A percentile compares a stretch with the other conserved stretches of the same genome.
phyloP scores from a whole-genome alignment of 2,113 vertebrate genomes.

The Xiphias gladius region DNA sequence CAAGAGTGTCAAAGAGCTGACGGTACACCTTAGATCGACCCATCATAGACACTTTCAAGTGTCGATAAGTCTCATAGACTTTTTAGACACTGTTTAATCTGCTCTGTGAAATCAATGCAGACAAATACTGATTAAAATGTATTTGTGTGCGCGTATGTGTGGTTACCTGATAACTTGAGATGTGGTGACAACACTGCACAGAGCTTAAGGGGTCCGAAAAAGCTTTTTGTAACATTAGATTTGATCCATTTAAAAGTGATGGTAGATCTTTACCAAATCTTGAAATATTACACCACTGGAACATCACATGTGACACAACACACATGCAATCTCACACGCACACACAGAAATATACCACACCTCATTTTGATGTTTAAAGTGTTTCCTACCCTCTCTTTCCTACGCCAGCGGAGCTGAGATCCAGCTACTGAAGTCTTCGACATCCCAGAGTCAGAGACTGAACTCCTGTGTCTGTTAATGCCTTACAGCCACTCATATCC shows the following conservation, averaged over 20 bases:
- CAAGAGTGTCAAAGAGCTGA: background rate
- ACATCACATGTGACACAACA: background rate
- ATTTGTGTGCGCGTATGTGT: conserved; percentile 8
- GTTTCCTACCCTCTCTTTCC: conserved; percentile 71
- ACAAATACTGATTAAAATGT: background rate
- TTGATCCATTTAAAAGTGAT: background rate
- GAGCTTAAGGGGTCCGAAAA: too few relatives aligned
- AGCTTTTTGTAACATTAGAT: background rate
- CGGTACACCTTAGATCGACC: background rate
- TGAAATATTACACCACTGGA: background rate
- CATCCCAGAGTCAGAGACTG: conserved; percentile 75
- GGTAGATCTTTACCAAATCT: background rate
- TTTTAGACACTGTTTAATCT: background rate
- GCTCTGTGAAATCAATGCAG: background rate
- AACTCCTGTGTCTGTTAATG: conserved; percentile 76
- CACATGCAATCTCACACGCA: conserved; percentile 1
- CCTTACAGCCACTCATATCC: conserved; percentile 77
- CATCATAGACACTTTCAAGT: background rate
- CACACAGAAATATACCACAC: background rate
- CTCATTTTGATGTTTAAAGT: background rate
- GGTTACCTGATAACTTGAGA: too few relatives aligned
- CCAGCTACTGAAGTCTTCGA: conserved; percentile 68
- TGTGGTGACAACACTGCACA: too few relatives aligned
- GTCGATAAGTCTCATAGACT: background rate
- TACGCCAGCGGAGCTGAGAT: conserved; percentile 77